phyloP scores from a whole-genome alignment of 2,888 invertebrate species.

The Epinotia nisella region DNA sequence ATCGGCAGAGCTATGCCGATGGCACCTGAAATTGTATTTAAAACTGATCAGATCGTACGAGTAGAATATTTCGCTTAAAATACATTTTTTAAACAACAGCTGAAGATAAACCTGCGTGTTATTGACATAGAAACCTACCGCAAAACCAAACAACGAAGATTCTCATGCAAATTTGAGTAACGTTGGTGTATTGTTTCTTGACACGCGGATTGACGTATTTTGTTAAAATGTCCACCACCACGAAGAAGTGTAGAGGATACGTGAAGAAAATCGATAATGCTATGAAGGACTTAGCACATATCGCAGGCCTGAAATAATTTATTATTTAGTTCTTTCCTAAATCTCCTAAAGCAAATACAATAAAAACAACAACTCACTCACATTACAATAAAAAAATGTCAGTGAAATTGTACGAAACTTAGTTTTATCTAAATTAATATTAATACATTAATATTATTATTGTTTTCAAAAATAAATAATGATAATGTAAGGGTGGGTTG shows the following conservation, averaged over 20 bases:
- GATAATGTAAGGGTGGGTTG: too few relatives aligned
- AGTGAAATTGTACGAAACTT: too few relatives aligned
- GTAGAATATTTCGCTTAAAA: background rate
- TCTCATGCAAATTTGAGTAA: conserved; percentile 63
- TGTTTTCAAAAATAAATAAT: too few relatives aligned
- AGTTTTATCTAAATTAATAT: too few relatives aligned
- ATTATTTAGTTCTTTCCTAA: background rate
- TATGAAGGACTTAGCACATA: conserved; percentile 92
- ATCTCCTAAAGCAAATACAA: too few relatives aligned
- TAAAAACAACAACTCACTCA: too few relatives aligned
- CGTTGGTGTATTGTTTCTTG: conserved; percentile 64
- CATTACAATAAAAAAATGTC: too few relatives aligned
- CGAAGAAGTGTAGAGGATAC: conserved; percentile 96
- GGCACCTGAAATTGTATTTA: conserved; percentile 61
- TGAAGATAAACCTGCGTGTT: background rate
- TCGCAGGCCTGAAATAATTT: conserved; percentile 86
- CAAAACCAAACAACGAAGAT: conserved; percentile 70
- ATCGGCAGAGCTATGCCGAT: conserved; percentile 89
- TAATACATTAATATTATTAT: too few relatives aligned
- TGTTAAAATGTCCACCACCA: conserved; percentile 95
- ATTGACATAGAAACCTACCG: conserved; percentile 59
- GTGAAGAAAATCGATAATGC: conserved; percentile 95
- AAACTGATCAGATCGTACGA: background rate
- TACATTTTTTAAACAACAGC: background rate
- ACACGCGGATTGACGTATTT: conserved; percentile 88